Evolutionary conservation across 92 coral and sea anemone species (phyloP).

Genomic region (Zoanthus sansibaricus): DNA sequence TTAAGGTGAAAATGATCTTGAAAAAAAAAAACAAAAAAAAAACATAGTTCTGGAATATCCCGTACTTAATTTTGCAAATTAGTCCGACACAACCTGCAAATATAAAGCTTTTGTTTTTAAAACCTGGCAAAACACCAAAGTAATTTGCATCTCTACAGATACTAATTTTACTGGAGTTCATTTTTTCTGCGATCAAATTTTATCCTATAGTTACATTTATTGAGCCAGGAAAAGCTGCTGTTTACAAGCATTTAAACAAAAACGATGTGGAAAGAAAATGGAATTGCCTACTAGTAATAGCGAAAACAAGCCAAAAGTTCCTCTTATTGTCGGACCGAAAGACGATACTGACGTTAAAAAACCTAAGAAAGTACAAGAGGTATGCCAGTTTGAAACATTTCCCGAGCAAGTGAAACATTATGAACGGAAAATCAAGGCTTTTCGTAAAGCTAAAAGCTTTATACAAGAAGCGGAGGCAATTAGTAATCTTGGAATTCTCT

Average conservation of each 20-base stretch:
- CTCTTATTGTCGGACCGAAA: slow-evolving; percentile 39
- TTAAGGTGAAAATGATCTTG: no score
- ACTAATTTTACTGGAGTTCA: neutral
- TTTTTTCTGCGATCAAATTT: neutral
- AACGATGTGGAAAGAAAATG: slow-evolving; percentile 13
- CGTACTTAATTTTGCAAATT: neutral
- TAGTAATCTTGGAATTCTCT: slow-evolving; percentile 91
- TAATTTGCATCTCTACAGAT: neutral
- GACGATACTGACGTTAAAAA: slow-evolving; percentile 11
- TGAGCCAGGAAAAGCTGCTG: neutral
- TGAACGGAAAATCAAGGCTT: slow-evolving; percentile 77
- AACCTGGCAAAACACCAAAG: slow-evolving; percentile 28
- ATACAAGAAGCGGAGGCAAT: slow-evolving; percentile 87
- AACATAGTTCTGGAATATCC: no score
- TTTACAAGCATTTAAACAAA: neutral
- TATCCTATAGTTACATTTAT: neutral
- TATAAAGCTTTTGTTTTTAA: neutral
- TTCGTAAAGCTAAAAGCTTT: slow-evolving; percentile 79
- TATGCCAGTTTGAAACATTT: slow-evolving; percentile 57
- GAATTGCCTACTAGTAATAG: neutral
- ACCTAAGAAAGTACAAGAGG: neutral
- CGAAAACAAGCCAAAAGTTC: slow-evolving; percentile 13
- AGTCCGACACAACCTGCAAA: neutral
- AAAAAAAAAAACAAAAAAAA: no score
- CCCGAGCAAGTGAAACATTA: slow-evolving; percentile 84